Evolutionary conservation across 2,888 invertebrate species (phyloP).

Genomic region (Aphidoletes aphidimyza): DNA sequence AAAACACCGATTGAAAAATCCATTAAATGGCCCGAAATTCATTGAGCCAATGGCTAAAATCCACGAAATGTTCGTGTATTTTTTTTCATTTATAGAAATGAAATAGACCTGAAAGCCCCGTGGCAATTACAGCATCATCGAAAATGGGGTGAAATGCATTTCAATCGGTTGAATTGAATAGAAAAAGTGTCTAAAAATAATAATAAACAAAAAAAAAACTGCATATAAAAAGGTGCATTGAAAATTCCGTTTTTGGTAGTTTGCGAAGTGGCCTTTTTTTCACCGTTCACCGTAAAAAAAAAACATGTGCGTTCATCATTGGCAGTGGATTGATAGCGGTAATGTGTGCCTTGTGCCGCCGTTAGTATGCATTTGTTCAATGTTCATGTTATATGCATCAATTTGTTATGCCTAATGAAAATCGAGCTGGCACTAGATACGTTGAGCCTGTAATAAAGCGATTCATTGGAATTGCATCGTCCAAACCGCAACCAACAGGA

Average conservation of each 20-base stretch:
- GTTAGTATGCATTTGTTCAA: conserved; percentile 17
- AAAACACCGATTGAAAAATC: no score
- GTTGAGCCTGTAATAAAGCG: not conserved
- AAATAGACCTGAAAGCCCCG: not conserved
- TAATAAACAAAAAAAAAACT: not conserved
- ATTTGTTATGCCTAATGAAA: conserved; percentile 38
- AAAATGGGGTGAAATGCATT: not conserved
- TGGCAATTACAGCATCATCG: not conserved
- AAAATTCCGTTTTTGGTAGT: conserved; percentile 32
- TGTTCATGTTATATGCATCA: conserved; percentile 23
- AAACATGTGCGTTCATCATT: not conserved
- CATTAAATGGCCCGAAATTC: no score
- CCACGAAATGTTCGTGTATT: no score
- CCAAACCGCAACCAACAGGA: conserved; percentile 1
- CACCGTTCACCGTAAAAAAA: not conserved
- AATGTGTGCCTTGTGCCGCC: not conserved
- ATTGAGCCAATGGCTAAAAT: no score
- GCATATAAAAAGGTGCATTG: not conserved
- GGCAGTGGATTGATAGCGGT: conserved; percentile 30
- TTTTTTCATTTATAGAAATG: no score
- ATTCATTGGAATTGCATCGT: conserved; percentile 12
- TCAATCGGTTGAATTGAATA: not conserved
- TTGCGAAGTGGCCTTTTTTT: not conserved
- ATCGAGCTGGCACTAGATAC: not conserved
- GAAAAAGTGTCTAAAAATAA: not conserved